Conservation (phyloP, 2,797 vertebrate genomes). For the Muraenolepis orangiensis region DNA sequence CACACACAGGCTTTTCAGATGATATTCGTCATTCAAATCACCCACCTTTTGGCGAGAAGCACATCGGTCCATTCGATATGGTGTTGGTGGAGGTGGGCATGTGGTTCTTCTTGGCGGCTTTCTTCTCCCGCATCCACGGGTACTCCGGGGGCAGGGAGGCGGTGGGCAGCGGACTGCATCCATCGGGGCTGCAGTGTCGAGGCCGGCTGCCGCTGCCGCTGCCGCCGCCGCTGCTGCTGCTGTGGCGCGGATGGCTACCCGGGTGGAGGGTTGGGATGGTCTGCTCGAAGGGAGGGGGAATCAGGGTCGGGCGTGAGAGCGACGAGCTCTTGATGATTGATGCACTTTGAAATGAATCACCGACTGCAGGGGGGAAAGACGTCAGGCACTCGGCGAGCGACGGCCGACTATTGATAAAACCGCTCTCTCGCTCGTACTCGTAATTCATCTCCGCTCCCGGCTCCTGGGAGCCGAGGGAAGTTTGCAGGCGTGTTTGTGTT, state of each 20-base stretch:
- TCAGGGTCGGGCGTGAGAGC: slow-evolving; percentile 99
- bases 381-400: slow-evolving; percentile 99
- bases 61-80: slow-evolving; percentile 83
- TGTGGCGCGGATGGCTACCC: slow-evolving; percentile 96
- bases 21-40: slow-evolving; percentile 21
- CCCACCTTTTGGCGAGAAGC: slow-evolving; percentile 95
- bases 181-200: slow-evolving; percentile 91
- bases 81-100: slow-evolving; percentile 79
- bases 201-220: too few species aligned
- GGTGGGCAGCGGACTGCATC: slow-evolving; percentile 88
- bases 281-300: slow-evolving; percentile 99
- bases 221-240: too few species aligned
- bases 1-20: not conserved
- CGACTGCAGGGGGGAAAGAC: slow-evolving; percentile 99
- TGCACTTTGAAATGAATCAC: slow-evolving; percentile 99
- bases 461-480: slow-evolving; percentile 82
- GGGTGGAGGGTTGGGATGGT: slow-evolving; percentile 99
- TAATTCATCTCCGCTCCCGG: slow-evolving; percentile 99
- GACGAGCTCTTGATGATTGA: slow-evolving; percentile 99
- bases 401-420: slow-evolving; percentile 99
- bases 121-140: slow-evolving; percentile 99
- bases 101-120: slow-evolving; percentile 92
- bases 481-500: slow-evolving; percentile 90
- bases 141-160: slow-evolving; percentile 95
- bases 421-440: slow-evolving; percentile 99